Conservation (phyloP, 2,797 vertebrate species). For the Acrocephalus scirpaceus region DNA sequence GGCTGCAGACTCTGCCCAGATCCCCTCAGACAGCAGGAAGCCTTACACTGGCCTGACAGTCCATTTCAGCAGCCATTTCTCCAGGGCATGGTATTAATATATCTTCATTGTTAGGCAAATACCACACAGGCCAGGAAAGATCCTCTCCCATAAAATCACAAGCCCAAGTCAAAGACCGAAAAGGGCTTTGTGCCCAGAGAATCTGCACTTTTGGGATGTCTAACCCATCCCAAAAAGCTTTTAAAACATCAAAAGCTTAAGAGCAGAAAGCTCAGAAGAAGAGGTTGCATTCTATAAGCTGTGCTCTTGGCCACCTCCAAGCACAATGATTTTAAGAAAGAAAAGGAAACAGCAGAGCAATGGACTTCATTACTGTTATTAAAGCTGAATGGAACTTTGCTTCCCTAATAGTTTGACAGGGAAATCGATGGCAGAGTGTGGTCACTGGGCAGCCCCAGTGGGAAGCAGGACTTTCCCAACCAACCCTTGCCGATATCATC, state of each 20-base stretch:
- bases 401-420: background rate
- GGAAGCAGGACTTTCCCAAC: background rate
- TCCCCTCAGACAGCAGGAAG: background rate
- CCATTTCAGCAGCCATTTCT: constrained; percentile 42
- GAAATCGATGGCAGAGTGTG: background rate
- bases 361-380: background rate
- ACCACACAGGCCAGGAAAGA: background rate
- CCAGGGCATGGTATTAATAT: background rate
- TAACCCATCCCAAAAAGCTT: background rate
- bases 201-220: background rate
- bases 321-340: background rate
- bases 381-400: background rate
- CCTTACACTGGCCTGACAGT: background rate
- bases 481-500: background rate
- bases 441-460: background rate
- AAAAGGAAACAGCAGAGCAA: background rate
- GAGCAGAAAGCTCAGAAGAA: background rate
- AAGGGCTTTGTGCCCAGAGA: background rate
- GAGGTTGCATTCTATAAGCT: background rate
- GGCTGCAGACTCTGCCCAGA: constrained; percentile 2
- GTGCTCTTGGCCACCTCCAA: background rate
- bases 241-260: background rate
- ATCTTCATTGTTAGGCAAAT: constrained; percentile 5
- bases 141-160: background rate
- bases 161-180: background rate